Percentiles rank a stretch among this genome's conserved stretches.
Conservation (phyloP, 2,797 vertebrate genomes). For the Serranus cabrilla region DNA sequence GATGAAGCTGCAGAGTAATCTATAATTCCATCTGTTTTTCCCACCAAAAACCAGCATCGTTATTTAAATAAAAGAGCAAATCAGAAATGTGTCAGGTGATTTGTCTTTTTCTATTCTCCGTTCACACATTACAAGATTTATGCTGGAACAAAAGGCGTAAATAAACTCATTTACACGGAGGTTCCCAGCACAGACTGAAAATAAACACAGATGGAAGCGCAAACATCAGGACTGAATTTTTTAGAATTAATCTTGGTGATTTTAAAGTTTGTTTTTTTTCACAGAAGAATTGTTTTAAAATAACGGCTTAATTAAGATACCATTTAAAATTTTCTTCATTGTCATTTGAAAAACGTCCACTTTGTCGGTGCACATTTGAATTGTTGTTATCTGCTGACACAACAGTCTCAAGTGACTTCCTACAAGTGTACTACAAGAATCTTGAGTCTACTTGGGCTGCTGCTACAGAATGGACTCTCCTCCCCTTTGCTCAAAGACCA, state of each 20-base stretch:
- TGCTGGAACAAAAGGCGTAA: slow-evolving; percentile 8
- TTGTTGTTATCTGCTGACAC: slow-evolving; percentile 49
- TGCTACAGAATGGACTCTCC: slow-evolving; percentile 60
- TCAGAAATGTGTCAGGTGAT: slow-evolving; percentile 60
- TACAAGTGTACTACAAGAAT: slow-evolving; percentile 56
- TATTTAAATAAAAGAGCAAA: slow-evolving; percentile 62
- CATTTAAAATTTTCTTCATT: neutral
- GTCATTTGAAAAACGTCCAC: slow-evolving; percentile 2
- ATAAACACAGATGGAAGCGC: slow-evolving; percentile 30
- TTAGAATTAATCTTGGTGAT: too few species aligned
- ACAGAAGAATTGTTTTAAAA: neutral
- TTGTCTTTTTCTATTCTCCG: slow-evolving; percentile 37
- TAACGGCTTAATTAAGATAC: neutral
- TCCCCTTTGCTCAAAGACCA: slow-evolving; percentile 66
- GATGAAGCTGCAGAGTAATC: slow-evolving; percentile 42
- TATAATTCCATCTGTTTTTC: slow-evolving; percentile 52
- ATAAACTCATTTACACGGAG: slow-evolving; percentile 26
- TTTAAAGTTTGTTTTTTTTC: neutral
- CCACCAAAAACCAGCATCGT: slow-evolving; percentile 42
- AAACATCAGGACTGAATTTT: neutral
- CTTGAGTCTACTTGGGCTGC: slow-evolving; percentile 30
- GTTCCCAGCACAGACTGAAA: slow-evolving; percentile 57
- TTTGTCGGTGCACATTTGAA: slow-evolving; percentile 25
- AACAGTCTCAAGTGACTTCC: slow-evolving; percentile 66
- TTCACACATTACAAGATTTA: slow-evolving; percentile 44